Base-by-base conservation (phyloP, 2,888 invertebrate genomes). In the Metacarcinus magister region DNA sequence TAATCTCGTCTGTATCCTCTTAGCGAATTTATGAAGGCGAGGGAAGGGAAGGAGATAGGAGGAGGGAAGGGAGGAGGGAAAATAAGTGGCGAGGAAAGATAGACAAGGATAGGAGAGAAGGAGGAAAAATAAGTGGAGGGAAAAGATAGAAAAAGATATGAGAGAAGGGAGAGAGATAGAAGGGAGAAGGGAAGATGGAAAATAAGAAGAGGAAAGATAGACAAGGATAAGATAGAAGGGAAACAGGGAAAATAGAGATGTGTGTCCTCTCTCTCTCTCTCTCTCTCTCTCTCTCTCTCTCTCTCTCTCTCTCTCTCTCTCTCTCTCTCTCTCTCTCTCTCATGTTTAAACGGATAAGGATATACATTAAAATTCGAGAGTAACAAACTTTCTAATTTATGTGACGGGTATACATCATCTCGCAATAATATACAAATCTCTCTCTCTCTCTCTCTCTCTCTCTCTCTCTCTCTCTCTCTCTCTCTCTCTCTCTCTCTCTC, bases 221-320 rank as follows among this genome's bases (percentile, higher is more conserved):
- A 48, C 48, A 48, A 13, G 48, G 5, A n/a, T n/a, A n/a, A n/a
- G n/a, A n/a, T n/a, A n/a, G n/a, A n/a, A n/a, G n/a, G n/a, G 48
- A 8, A 13, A 48, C 48, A 48, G 48, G 48, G 5, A 48, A 48
- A 5, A 48, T 48, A 48, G 13, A 8, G n/a, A n/a, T n/a, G n/a
- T n/a, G n/a, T n/a, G n/a, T n/a, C n/a, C n/a, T 90, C 90, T 46
- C 44, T 44, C 43, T 89, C 46, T 90, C 90, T 90, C 90, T 90
- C 90, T 90, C 43, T 90, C 90, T 90, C 90, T 90, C 90, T 90
- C 90, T 90, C 90, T 90, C 90, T 90, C 90, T 89, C 90, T 90
- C 90, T 90, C 90, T 90, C 90, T 91, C 91, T 91, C 91, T 91
- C 91, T 91, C 91, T 91, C 91, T 91, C 91, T 91, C 91, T 91